Evolutionary conservation across 2,797 vertebrate genomes (phyloP).

Genomic region (Ficedula albicollis): DNA sequence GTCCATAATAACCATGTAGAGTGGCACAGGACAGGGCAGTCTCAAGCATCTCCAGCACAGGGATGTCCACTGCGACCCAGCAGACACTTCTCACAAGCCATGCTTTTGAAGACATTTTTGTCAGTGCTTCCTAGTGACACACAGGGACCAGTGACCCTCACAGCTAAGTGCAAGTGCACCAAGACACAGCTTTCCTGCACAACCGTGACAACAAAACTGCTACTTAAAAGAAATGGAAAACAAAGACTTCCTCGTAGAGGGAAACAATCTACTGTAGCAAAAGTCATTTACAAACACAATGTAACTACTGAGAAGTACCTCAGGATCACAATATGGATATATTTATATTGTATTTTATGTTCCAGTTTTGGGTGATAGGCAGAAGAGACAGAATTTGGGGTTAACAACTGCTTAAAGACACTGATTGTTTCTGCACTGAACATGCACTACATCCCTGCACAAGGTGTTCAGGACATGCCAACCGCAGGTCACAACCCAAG

Average conservation of each 20-base stretch:
- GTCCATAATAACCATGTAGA: rapidly evolving
- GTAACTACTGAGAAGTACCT: neutral
- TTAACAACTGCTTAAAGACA: neutral
- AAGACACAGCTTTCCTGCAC: neutral
- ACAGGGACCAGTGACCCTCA: neutral
- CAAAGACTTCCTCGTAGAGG: neutral
- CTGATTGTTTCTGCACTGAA: neutral
- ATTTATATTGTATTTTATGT: neutral
- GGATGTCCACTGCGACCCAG: neutral
- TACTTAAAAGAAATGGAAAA: neutral
- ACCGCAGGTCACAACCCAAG: neutral
- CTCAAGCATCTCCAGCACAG: neutral
- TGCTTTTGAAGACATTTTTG: neutral
- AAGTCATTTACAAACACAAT: neutral
- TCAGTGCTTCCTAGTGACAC: neutral
- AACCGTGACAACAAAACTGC: neutral
- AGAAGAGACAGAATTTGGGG: neutral
- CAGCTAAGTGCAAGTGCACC: neutral
- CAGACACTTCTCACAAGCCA: neutral
- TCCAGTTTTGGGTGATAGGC: neutral
- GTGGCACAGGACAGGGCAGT: neutral
- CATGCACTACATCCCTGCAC: neutral
- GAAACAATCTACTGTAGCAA: neutral
- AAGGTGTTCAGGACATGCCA: neutral
- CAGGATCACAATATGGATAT: neutral